A percentile compares a stretch with the other conserved stretches of the same genome.
phyloP scores from a whole-genome alignment of 2,113 vertebrate species.

The Hylia prasina region DNA sequence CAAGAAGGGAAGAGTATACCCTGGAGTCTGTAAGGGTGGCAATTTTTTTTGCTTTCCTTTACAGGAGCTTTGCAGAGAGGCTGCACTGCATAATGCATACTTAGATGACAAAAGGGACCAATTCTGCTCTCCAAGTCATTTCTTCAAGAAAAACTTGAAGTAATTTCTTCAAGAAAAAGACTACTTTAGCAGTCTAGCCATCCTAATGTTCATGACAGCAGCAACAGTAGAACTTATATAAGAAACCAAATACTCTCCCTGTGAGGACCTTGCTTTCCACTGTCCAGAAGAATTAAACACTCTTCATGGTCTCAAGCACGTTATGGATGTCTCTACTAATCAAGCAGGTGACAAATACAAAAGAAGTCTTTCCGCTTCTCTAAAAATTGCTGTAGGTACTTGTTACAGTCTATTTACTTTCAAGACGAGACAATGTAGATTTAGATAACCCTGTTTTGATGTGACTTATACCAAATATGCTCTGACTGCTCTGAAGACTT shows the following conservation, averaged over 20 bases:
- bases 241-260: not conserved
- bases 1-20: not conserved
- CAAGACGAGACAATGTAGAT: not conserved
- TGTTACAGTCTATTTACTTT: not conserved
- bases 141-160: not conserved
- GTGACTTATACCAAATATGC: not conserved
- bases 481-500: not conserved
- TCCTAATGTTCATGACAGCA: not conserved
- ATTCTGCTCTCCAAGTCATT: rapidly evolving
- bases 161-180: not conserved
- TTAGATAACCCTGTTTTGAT: not conserved
- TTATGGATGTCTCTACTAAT: not conserved
- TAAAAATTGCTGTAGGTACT: not conserved
- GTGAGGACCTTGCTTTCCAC: not conserved
- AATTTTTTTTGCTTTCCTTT: not conserved
- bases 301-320: rapidly evolving
- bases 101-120: not conserved
- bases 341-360: not conserved
- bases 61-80: not conserved
- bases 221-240: not conserved
- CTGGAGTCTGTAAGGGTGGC: not conserved
- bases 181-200: not conserved
- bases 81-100: not conserved
- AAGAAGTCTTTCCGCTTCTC: not conserved
- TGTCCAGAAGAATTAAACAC: not conserved